phyloP scores from a whole-genome alignment of 2,888 invertebrate genomes.

The Glyphotaelius pellucidus region DNA sequence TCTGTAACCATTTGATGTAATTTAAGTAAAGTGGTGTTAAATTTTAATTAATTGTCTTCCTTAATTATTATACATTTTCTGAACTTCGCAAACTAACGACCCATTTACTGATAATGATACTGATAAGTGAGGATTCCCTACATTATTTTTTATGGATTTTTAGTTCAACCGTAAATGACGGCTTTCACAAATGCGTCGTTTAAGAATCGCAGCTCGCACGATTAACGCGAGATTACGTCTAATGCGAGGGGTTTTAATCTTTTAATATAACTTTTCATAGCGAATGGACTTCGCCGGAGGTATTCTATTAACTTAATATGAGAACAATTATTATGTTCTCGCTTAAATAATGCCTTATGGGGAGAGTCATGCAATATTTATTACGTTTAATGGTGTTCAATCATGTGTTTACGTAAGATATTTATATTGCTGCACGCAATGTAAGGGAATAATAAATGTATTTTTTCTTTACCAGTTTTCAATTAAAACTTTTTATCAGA shows the following conservation, averaged over 20 bases:
- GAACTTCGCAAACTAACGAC: not conserved
- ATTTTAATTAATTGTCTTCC: not conserved
- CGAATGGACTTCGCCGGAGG: not conserved
- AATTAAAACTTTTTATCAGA: not conserved
- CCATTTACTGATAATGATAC: not conserved
- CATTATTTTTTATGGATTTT: not conserved
- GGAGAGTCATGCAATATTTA: conserved; percentile 14
- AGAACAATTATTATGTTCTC: conserved; percentile 20
- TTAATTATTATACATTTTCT: not conserved
- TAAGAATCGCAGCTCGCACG: not conserved
- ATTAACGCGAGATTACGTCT: not conserved
- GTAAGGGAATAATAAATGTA: not conserved
- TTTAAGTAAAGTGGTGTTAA: not conserved
- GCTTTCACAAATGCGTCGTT: not conserved
- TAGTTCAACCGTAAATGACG: not conserved
- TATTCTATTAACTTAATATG: conserved; percentile 9
- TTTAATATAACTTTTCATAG: not conserved
- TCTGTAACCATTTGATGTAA: not conserved
- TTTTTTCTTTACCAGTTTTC: not conserved
- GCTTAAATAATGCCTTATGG: conserved; percentile 12
- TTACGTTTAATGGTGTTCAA: not conserved
- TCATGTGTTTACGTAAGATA: not conserved
- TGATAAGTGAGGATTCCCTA: not conserved
- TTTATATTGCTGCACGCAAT: not conserved
- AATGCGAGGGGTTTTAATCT: not conserved